Percentiles rank a stretch among this genome's conserved stretches.
Conservation (phyloP, 2,888 invertebrate genomes). For the Phorcus lineatus region DNA sequence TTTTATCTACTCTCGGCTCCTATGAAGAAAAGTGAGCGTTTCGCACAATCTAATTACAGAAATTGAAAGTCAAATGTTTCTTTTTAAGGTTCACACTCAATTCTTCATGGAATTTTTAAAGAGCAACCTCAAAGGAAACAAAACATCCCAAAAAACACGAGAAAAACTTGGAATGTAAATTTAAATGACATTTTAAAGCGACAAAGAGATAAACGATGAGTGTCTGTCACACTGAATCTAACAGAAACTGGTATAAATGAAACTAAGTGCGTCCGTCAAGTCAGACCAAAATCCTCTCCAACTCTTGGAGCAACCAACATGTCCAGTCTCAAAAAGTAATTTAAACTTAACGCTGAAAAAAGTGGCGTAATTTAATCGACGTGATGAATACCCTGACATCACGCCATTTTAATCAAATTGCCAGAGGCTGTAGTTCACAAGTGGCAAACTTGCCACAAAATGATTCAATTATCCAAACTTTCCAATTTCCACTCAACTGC, state of each 20-base stretch:
- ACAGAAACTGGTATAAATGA: neutral
- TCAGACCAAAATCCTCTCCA: too few species aligned
- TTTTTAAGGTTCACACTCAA: too few species aligned
- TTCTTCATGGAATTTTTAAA: too few species aligned
- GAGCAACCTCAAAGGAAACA: too few species aligned
- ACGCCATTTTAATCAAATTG: constrained; percentile 15
- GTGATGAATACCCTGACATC: constrained; percentile 19
- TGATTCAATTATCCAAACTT: constrained; percentile 21
- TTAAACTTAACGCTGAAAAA: neutral
- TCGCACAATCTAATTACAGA: too few species aligned
- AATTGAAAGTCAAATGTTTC: too few species aligned
- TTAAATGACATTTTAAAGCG: too few species aligned
- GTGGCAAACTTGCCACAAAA: constrained; percentile 2
- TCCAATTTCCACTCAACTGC: constrained; percentile 16
- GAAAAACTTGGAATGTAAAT: too few species aligned
- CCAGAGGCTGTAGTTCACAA: constrained; percentile 4
- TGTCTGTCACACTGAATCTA: too few species aligned
- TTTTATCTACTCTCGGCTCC: neutral
- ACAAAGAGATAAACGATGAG: too few species aligned
- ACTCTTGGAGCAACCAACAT: too few species aligned
- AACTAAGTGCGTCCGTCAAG: neutral
- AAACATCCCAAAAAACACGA: too few species aligned
- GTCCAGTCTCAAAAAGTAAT: constrained; percentile 9
- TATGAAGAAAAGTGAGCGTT: neutral
- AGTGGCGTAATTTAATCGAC: constrained; percentile 9